These are phyloP conservation scores for Nematostella vectensis DNA, from an alignment of 92 coral and sea anemone species.

Conservation along the genomic window DNA sequence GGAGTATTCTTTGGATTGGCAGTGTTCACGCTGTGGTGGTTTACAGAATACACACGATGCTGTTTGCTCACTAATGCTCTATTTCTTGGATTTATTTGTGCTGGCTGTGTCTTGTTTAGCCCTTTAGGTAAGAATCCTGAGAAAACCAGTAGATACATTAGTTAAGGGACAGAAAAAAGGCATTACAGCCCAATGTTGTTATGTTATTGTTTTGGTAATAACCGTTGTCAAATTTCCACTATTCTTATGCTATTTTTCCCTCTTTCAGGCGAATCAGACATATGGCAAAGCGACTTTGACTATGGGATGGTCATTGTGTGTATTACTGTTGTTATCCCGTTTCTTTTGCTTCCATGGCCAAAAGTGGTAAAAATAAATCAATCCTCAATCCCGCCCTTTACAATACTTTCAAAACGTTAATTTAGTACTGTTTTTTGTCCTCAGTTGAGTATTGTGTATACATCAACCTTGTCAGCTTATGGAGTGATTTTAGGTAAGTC, in stretches of 20 bases:
- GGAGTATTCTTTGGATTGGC: constrained; percentile 50
- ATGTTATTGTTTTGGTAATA: background rate
- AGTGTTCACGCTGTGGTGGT: constrained; percentile 70
- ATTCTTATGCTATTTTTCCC: too few relatives aligned
- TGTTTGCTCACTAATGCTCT: constrained; percentile 66
- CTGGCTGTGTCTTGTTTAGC: constrained; percentile 73
- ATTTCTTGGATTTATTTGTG: constrained; percentile 75
- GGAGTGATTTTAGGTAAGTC: constrained; percentile 85
- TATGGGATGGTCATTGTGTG: constrained; percentile 66
- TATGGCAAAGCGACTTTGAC: constrained; percentile 71
- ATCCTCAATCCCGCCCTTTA: too few relatives aligned
- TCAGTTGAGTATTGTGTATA: constrained; percentile 74
- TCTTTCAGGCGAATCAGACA: constrained; percentile 39
- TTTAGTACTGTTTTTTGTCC: too few relatives aligned
- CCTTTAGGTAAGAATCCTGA: constrained; percentile 58
- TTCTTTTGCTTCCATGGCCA: constrained; percentile 66
- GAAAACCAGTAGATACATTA: too few relatives aligned
- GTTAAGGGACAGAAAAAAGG: too few relatives aligned
- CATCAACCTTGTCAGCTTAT: constrained; percentile 80
- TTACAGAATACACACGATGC: constrained; percentile 57
- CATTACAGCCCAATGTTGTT: too few relatives aligned
- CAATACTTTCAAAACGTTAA: too few relatives aligned
- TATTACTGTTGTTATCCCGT: constrained; percentile 51
- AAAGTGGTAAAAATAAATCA: constrained; percentile 70
- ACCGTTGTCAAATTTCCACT: too few relatives aligned